These are phyloP conservation scores for Drosophila falleni DNA, from an alignment of 2,888 invertebrate genomes.

Conservation along the genomic window DNA sequence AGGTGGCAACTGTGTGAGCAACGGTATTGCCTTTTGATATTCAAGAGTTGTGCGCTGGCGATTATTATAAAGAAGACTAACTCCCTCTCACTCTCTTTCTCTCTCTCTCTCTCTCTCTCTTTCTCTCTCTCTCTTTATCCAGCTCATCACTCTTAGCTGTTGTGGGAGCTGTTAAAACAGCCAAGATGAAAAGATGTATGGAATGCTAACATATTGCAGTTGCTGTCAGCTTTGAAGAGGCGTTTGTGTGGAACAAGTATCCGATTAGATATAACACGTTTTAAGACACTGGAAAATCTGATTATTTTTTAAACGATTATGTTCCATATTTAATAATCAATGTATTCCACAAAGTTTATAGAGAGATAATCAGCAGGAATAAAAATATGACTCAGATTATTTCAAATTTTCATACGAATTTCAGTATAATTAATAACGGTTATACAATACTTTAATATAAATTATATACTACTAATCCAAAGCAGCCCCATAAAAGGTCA, in stretches of 20 bases:
- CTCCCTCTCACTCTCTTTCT: too few relatives aligned
- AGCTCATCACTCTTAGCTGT: background rate
- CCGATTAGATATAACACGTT: slow-evolving; percentile 49
- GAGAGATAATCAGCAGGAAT: too few relatives aligned
- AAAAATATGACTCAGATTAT: too few relatives aligned
- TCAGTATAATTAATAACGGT: too few relatives aligned
- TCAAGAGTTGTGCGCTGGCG: slow-evolving; percentile 47
- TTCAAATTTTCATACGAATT: too few relatives aligned
- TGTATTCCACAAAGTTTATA: background rate
- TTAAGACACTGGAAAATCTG: background rate
- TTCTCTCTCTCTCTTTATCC: background rate
- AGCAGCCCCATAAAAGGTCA: too few relatives aligned
- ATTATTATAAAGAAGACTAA: slow-evolving; percentile 47
- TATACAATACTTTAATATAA: too few relatives aligned
- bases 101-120: background rate
- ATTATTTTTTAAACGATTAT: background rate
- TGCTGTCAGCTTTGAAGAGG: slow-evolving; percentile 31
- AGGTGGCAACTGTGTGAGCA: slow-evolving; percentile 46
- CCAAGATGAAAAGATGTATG: background rate
- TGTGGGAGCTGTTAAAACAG: slow-evolving; percentile 10
- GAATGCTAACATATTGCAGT: slow-evolving; percentile 40
- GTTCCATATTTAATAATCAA: background rate
- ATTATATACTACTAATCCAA: too few relatives aligned
- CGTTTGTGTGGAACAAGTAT: slow-evolving; percentile 13
- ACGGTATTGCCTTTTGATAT: slow-evolving; percentile 67